Conservation (phyloP, 2,797 vertebrate species). For the Scolopax bukidnonensis region DNA sequence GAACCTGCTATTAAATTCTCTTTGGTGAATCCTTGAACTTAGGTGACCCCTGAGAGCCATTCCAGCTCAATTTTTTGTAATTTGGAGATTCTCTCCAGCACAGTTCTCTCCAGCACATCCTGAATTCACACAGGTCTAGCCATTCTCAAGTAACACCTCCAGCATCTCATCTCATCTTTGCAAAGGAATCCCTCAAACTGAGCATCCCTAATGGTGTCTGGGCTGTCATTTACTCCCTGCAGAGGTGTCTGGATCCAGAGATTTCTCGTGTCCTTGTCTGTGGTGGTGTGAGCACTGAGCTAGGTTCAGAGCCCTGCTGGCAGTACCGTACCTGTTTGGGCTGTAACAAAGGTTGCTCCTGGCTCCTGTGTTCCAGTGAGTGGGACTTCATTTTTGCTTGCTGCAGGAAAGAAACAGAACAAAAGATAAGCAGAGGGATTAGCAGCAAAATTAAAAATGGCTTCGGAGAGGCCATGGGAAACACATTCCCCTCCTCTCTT, state of each 20-base stretch:
- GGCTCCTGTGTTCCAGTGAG: constrained; percentile 87
- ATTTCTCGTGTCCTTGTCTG: not conserved
- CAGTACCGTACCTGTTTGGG: constrained; percentile 89
- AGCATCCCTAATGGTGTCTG: constrained; percentile 9
- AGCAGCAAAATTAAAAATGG: constrained; percentile 15
- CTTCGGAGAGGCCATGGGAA: not conserved
- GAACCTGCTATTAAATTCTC: constrained; percentile 49
- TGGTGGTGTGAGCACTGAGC: not conserved
- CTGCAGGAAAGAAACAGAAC: constrained; percentile 62
- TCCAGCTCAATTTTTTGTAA: constrained; percentile 42
- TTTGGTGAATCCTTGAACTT: constrained; percentile 46
- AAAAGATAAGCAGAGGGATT: constrained; percentile 10
- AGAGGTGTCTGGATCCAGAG: constrained; percentile 21
- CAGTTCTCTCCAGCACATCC: not conserved
- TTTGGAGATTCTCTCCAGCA: constrained; percentile 4
- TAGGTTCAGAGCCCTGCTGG: not conserved
- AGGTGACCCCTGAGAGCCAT: constrained; percentile 44
- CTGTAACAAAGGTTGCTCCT: constrained; percentile 88
- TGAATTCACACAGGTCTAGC: not conserved
- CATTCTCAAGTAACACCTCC: not conserved
- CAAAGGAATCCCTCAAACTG: constrained; percentile 2
- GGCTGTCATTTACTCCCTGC: constrained; percentile 30
- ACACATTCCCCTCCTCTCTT: not conserved
- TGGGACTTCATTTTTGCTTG: constrained; percentile 93
- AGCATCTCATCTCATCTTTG: not conserved